Evolutionary conservation across 2,888 invertebrate genomes (phyloP).

Genomic region (Melipona bicolor): DNA sequence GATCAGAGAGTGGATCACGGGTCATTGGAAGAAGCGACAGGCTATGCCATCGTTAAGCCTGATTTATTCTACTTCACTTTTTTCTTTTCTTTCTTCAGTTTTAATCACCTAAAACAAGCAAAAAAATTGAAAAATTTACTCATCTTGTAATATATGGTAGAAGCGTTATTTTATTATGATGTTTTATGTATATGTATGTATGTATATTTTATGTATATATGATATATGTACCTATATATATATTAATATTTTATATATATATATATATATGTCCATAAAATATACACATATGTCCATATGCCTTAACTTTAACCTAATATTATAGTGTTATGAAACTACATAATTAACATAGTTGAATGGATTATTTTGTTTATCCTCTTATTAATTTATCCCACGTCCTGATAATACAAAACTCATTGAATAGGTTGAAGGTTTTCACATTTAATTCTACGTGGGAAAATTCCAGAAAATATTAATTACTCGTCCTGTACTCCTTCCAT

Average conservation of each 20-base stretch:
- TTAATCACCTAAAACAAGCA: background rate
- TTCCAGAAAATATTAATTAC: background rate
- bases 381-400: background rate
- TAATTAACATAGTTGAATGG: background rate
- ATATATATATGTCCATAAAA: too few species aligned
- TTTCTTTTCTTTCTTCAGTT: background rate
- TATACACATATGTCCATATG: background rate
- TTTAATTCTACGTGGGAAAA: background rate
- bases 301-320: background rate
- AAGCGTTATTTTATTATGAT: background rate
- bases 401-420: background rate
- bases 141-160: background rate
- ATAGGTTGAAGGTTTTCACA: background rate
- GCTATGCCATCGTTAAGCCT: slow-evolving; percentile 21
- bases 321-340: background rate
- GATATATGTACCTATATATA: too few species aligned
- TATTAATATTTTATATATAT: too few species aligned
- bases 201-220: too few species aligned
- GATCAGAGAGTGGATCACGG: slow-evolving; percentile 54
- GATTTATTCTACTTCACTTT: slow-evolving; percentile 18
- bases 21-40: slow-evolving; percentile 56
- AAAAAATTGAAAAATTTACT: background rate
- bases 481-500: background rate
- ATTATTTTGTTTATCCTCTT: background rate
- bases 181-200: too few species aligned